These are phyloP conservation scores for Myotis vivesi DNA, from an alignment of 2,797 vertebrate genomes.

Conservation along the genomic window DNA sequence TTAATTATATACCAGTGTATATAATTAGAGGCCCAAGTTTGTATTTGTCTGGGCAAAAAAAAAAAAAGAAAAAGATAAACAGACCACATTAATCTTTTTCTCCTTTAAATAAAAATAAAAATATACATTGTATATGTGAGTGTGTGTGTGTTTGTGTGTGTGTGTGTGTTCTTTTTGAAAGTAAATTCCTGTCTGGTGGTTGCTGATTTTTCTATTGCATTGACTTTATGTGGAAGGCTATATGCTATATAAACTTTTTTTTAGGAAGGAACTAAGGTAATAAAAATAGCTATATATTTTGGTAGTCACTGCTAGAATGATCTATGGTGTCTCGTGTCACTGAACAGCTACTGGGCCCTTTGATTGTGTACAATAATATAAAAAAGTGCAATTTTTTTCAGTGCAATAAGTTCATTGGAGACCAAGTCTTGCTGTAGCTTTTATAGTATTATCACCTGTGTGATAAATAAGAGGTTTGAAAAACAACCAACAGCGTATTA, in stretches of 20 bases:
- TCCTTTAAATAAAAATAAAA: background rate
- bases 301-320: constrained; percentile 46
- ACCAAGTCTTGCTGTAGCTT: background rate
- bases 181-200: background rate
- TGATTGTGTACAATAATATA: constrained; percentile 32
- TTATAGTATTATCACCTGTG: constrained; percentile 5
- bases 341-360: constrained; percentile 29
- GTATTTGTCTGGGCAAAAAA: background rate
- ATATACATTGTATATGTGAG: background rate
- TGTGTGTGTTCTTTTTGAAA: background rate
- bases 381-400: constrained; percentile 2
- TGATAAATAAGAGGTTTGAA: constrained; percentile 24
- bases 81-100: background rate
- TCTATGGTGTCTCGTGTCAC: background rate
- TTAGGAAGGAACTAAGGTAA: background rate
- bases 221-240: background rate
- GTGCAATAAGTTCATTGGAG: constrained; percentile 20
- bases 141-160: background rate
- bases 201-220: background rate
- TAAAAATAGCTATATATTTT: constrained; percentile 47
- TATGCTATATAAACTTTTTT: background rate
- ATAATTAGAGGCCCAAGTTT: background rate
- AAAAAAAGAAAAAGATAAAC: background rate
- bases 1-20: background rate
- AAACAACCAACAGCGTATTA: background rate